Base-by-base conservation (phyloP, 2,797 vertebrate genomes). In the Gallinago nigripennis region DNA sequence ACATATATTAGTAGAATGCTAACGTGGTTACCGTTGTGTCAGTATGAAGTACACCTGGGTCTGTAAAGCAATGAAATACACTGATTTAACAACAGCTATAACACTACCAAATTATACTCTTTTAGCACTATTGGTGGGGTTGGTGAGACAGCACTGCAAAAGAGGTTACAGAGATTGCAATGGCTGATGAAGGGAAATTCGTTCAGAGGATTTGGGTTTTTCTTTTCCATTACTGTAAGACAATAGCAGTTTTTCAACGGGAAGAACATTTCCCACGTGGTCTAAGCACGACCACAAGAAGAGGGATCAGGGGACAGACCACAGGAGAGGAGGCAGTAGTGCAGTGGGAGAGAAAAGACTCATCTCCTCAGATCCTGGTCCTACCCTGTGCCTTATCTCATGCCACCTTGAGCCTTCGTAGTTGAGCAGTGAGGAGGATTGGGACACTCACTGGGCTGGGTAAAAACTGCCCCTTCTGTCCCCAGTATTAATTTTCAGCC, bases 231-330 rank as follows among this genome's bases (percentile, higher is more conserved):
- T 8, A 5, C 23, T 31, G 3, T 37, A 48, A 86, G 28, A 64
- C 78, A 81, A 46, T 1, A 54, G 11, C 10, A 25, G 3, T 23
- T 83, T 78, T 93, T 75, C 45, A 60, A 16, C 3, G 58, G 16
- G 16, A 8, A 51, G 4, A 64, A 16, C 4, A 12, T 75, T 80
- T 81, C 45, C 33, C 9, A 1, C 0, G 1, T 19, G 8, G 9
- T 45, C 21, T 6, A 41, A 75, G 13, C 30, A 64, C 0, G 0
- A 9, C 23, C 41, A 53, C 7, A 43, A 45, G 60, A 91, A 61
- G n/a, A 71, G 11, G 11, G 7, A 10, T 60, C 2, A 0, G 17
- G 35, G n/a, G 53, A 71, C 0, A 0, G 68, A 54, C 23, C 12
- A 4, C 30, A 69, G 33, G 16, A 53, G 30, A 27, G 12, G 19